Base-by-base conservation (phyloP, 2,113 vertebrate genomes). In the Monopterus albus region DNA sequence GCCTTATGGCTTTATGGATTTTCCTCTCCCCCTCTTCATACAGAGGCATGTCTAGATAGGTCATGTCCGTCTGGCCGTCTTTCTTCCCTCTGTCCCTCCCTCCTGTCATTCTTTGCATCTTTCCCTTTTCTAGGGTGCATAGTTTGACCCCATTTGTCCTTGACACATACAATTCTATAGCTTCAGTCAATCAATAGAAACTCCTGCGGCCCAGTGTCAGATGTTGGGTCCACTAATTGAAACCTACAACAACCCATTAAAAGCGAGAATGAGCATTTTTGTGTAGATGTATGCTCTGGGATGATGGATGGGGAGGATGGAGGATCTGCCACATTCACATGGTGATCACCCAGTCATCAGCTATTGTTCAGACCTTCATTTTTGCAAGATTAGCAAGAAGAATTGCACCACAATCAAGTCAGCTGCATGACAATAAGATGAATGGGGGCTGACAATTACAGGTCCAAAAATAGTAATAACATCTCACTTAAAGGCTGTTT, bases 101-200 rank as follows among this genome's bases (percentile, higher is more conserved):
- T 78, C 65, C 72, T 50, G 77, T 77, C 71, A 64, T 72, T 74
- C 79, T 72, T 61, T 81, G 68, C 70, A 7, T 72, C 74, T 60
- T 83, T 87, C 84, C 59, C 84, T 78, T 66, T 69, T 57, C 52
- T n/a, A 13, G 65, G 55, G 28, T 76, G 69, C 58, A 59, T 85
- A 88, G 87, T 89, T 89, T 90, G 90, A 90, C 87, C 90, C 82
- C 75, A 78, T 82, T 90, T 91, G 84, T 58, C 90, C 87, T 91
- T 87, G 85, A 90, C 84, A 90, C 85, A 88, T 80, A 3, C 75
- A 74, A 85, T 87, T 90, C 57, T 86, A 83, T 71, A 71, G 84
- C 74, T 47, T 35, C 47, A 83, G 72, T 88, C 87, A 88, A 90
- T 90, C 87, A 87, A 91, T 88, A 83, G 72, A 73, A 70, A 55